phyloP scores from a whole-genome alignment of 2,113 vertebrate species.

The Lipophrys pholis region DNA sequence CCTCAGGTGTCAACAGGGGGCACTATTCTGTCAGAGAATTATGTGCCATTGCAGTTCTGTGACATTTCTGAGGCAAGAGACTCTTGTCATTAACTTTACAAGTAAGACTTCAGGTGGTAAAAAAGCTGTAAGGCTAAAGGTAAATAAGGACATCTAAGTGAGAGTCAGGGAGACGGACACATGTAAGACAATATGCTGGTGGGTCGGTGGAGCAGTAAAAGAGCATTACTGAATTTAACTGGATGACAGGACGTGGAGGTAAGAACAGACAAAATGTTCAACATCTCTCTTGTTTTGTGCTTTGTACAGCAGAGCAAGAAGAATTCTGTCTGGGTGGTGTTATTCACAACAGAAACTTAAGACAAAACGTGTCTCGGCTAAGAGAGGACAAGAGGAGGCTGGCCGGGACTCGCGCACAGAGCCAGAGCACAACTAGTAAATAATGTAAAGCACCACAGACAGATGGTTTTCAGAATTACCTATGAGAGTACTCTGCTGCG shows the following conservation, averaged over 20 bases:
- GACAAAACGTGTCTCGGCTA: constrained; percentile 44
- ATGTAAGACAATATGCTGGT: constrained; percentile 8
- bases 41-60: constrained; percentile 19
- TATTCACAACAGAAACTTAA: constrained; percentile 36
- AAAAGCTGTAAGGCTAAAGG: constrained; percentile 61
- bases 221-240: constrained; percentile 5
- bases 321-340: background rate
- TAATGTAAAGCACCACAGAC: constrained; percentile 67
- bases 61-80: constrained; percentile 25
- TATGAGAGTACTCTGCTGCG: constrained; percentile 48
- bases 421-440: constrained; percentile 48
- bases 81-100: constrained; percentile 47
- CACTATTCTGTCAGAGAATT: constrained; percentile 56
- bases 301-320: background rate
- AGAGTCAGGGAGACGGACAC: constrained; percentile 10
- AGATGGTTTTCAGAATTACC: constrained; percentile 65
- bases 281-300: constrained; percentile 18
- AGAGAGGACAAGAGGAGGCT: constrained; percentile 34
- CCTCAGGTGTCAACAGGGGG: constrained; percentile 67
- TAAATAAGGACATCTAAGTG: constrained; percentile 27
- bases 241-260: background rate
- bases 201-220: constrained; percentile 11
- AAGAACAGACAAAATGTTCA: background rate
- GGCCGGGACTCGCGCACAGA: constrained; percentile 30
- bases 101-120: constrained; percentile 66